Conservation (phyloP, 2,113 vertebrate species). For the Pteropus alecto region DNA sequence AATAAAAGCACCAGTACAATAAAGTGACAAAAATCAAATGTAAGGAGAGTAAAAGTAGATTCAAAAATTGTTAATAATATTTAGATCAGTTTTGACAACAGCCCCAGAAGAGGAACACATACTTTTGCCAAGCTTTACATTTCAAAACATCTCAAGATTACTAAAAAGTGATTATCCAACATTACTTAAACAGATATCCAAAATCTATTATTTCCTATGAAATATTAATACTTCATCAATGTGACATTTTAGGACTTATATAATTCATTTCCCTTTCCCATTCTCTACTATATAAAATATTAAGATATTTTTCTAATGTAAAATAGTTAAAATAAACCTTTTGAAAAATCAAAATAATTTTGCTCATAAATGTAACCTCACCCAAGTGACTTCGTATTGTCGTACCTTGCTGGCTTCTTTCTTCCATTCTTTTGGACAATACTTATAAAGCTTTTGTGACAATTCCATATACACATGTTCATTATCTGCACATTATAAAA, state of each 20-base stretch:
- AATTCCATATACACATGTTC: slow-evolving; percentile 99
- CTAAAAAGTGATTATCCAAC: neutral
- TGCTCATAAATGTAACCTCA: slow-evolving; percentile 80
- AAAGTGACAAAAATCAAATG: neutral
- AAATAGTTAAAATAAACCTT: neutral
- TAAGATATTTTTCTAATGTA: neutral
- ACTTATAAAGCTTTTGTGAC: slow-evolving; percentile 98
- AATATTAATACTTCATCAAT: slow-evolving; percentile 18
- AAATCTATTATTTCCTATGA: neutral
- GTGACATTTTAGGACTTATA: neutral
- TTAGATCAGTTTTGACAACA: neutral
- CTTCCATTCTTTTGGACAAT: slow-evolving; percentile 99
- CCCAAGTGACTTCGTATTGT: slow-evolving; percentile 82
- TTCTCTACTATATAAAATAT: neutral
- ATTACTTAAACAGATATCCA: neutral
- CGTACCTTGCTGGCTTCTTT: slow-evolving; percentile 98
- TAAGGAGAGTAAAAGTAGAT: neutral
- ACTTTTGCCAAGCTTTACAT: neutral
- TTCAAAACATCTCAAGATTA: neutral
- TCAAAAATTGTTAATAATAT: slow-evolving; percentile 31
- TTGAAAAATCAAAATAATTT: slow-evolving; percentile 74
- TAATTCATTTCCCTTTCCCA: neutral
- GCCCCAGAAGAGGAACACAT: neutral
- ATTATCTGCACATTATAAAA: slow-evolving; percentile 88
- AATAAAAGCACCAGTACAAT: neutral